Base-by-base conservation (phyloP, 2,888 invertebrate genomes). In the Coelinius sp. region DNA sequence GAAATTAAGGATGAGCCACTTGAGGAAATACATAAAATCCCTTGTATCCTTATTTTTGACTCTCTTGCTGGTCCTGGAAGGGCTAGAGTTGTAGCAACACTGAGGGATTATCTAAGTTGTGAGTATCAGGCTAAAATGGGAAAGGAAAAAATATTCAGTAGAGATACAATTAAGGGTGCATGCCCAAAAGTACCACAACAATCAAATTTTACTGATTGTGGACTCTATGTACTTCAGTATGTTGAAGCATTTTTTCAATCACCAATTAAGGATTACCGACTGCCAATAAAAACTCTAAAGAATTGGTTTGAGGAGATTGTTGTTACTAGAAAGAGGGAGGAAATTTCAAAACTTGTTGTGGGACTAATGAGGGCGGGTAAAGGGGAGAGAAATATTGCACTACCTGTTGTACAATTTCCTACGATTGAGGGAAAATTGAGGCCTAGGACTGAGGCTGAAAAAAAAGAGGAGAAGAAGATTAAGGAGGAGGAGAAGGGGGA, bases 181-280 rank as follows among this genome's bases (percentile, higher is more conserved):
- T 93, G 93, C 82, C 96, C 96, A 0, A 95, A 95, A 89, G 96
- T 97, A 76, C 99, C 99, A n/a, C 97, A 98, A 86, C 99, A 99
- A 89, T 95, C 94, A 78, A 99, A 99, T 90, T 97, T 94, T 85
- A 96, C 95, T 46, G 99, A 99, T 88, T 99, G 99, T 89, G 99
- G 99, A 0, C 90, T 99, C 12, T 99, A 95, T 88, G 90, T 99
- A 73, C 89, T 99, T 68, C 97, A 99, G 87, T 99, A 98, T 90
- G 97, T 97, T 4, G 98, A 99, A 89, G 94, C 94, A 74, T 98
- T 99, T 89, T 97, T 98, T 88, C 92, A 93, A 94, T 92, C 93
- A 83, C 97, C 97, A 0, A 92, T 97, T 69, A 90, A 90, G 78
- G 94, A 96, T 88, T 97, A 94, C 83, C 89, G 91, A 65, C 89